phyloP scores from a whole-genome alignment of 2,888 invertebrate species.

The Phengaris arion region DNA sequence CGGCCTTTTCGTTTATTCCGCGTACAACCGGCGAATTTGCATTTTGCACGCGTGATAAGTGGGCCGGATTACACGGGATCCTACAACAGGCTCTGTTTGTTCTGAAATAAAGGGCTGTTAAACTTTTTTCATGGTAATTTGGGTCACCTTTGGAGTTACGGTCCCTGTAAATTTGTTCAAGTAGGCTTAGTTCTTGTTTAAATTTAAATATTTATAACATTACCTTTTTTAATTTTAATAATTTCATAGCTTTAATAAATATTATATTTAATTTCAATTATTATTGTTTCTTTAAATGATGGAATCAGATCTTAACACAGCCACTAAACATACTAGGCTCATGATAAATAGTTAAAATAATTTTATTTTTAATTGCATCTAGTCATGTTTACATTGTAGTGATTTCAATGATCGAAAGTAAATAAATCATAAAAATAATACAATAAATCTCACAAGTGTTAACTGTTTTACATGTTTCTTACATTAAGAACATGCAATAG shows the following conservation, averaged over 20 bases:
- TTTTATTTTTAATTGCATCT: background rate
- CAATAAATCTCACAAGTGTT: slow-evolving; percentile 24
- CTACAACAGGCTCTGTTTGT: slow-evolving; percentile 76
- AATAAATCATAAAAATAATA: slow-evolving; percentile 22
- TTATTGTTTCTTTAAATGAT: background rate
- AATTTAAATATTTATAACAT: slow-evolving; percentile 14
- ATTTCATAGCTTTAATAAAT: background rate
- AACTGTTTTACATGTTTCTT: slow-evolving; percentile 25
- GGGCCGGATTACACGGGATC: slow-evolving; percentile 76
- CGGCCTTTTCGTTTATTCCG: slow-evolving; percentile 70
- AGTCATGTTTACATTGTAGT: slow-evolving; percentile 43
- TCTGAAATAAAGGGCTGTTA: slow-evolving; percentile 78
- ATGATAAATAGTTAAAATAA: no score
- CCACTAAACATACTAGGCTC: no score
- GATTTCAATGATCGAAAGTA: slow-evolving; percentile 1
- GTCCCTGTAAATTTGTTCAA: slow-evolving; percentile 76
- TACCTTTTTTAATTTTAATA: background rate
- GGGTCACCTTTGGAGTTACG: slow-evolving; percentile 76
- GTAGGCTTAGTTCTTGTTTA: slow-evolving; percentile 69
- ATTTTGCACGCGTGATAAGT: slow-evolving; percentile 80
- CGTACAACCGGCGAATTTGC: slow-evolving; percentile 72
- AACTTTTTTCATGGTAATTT: slow-evolving; percentile 78
- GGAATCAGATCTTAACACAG: no score
- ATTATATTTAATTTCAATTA: background rate
- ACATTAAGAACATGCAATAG: slow-evolving; percentile 27